A percentile compares a stretch with the other conserved stretches of the same genome.
phyloP scores from a whole-genome alignment of 2,888 invertebrate species.

The Odontothrips loti region DNA sequence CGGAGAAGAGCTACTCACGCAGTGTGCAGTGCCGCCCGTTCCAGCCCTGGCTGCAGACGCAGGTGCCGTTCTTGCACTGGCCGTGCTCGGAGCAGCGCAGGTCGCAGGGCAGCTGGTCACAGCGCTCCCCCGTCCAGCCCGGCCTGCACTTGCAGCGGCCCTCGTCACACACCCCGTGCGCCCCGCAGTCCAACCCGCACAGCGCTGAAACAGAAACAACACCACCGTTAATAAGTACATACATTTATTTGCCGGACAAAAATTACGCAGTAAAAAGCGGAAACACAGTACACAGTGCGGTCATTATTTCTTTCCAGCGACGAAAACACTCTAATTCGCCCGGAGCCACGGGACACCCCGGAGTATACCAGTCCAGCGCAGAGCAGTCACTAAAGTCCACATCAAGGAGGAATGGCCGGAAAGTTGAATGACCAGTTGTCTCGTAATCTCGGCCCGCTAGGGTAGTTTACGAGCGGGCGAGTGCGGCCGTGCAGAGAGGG shows the following conservation, averaged over 20 bases:
- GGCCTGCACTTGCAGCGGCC: slow-evolving; percentile 83
- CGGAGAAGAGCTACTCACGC: slow-evolving; percentile 63
- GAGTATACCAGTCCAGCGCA: too few species aligned
- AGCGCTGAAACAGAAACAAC: slow-evolving; percentile 58
- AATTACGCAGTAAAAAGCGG: too few species aligned
- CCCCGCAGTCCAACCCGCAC: slow-evolving; percentile 89
- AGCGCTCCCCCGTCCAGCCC: slow-evolving; percentile 90
- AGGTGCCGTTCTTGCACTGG: slow-evolving; percentile 95
- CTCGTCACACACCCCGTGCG: slow-evolving; percentile 89
- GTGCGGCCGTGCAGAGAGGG: too few species aligned
- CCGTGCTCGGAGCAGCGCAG: slow-evolving; percentile 90
- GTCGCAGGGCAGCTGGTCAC: slow-evolving; percentile 90
- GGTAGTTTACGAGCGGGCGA: background rate
- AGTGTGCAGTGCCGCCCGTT: slow-evolving; percentile 96
- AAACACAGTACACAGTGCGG: too few species aligned
- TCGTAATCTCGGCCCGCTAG: background rate
- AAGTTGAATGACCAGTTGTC: slow-evolving; percentile 1
- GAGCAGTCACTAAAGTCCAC: too few species aligned
- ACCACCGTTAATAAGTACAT: slow-evolving; percentile 27
- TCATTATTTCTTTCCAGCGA: too few species aligned
- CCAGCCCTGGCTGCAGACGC: slow-evolving; percentile 97
- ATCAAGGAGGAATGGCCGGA: background rate
- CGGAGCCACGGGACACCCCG: too few species aligned
- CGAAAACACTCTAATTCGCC: too few species aligned
- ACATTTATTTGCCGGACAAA: too few species aligned